These are phyloP conservation scores for Syrista parreyssii DNA, from an alignment of 2,888 invertebrate species.

Conservation along the genomic window DNA sequence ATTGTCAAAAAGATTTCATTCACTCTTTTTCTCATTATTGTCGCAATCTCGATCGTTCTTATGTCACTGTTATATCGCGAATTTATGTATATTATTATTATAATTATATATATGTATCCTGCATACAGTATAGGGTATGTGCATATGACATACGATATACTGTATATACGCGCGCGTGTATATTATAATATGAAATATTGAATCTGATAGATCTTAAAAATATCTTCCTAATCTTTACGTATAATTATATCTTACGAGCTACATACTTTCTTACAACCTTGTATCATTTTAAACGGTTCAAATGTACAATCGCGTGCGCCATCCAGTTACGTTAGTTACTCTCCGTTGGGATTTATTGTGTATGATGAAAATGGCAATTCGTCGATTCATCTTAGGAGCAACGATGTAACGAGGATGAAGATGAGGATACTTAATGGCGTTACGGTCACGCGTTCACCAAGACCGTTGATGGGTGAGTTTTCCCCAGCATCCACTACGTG, in stretches of 20 bases:
- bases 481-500: slow-evolving; percentile 82
- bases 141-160: background rate
- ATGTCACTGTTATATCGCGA: slow-evolving; percentile 25
- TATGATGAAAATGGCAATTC: background rate
- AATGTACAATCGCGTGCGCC: slow-evolving; percentile 16
- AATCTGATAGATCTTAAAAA: slow-evolving; percentile 63
- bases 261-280: slow-evolving; percentile 66
- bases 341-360: background rate
- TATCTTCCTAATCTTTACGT: slow-evolving; percentile 54
- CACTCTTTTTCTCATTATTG: slow-evolving; percentile 2
- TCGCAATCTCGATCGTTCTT: background rate
- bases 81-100: slow-evolving; percentile 35
- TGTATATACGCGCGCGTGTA: slow-evolving; percentile 30
- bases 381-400: slow-evolving; percentile 33
- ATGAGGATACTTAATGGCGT: slow-evolving; percentile 30
- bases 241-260: slow-evolving; percentile 52
- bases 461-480: slow-evolving; percentile 58
- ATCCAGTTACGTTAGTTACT: background rate
- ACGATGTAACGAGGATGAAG: slow-evolving; percentile 2
- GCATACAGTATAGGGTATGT: slow-evolving; percentile 15
- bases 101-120: slow-evolving; percentile 28
- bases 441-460: slow-evolving; percentile 25
- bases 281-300: slow-evolving; percentile 43
- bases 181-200: slow-evolving; percentile 58
- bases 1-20: slow-evolving; percentile 33